Conservation (phyloP, 2,888 invertebrate genomes). For the Cheilosia pagana region DNA sequence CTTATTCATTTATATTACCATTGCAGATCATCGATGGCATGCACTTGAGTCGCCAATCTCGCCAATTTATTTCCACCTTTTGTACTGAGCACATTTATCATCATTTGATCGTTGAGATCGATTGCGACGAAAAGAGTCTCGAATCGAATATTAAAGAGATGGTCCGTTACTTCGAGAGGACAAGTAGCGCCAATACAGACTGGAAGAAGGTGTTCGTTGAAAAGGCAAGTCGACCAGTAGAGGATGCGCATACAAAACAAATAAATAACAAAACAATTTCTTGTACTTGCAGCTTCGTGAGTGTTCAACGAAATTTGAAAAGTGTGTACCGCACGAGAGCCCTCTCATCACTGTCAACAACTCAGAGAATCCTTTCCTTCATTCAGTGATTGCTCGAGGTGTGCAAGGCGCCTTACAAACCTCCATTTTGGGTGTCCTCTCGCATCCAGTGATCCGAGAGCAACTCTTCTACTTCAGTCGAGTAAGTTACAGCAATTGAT, state of each 20-base stretch:
- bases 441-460: constrained; percentile 92
- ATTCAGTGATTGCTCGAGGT: constrained; percentile 77
- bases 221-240: constrained; percentile 53
- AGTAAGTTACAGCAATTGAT: constrained; percentile 85
- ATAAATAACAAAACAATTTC: background rate
- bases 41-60: constrained; percentile 92
- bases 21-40: constrained; percentile 95
- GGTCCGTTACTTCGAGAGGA: constrained; percentile 76
- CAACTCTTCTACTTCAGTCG: constrained; percentile 95
- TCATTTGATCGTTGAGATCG: constrained; percentile 95
- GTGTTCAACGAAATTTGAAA: constrained; percentile 74
- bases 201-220: constrained; percentile 76
- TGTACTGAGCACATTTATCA: constrained; percentile 91
- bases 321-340: constrained; percentile 77
- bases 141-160: constrained; percentile 86
- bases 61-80: constrained; percentile 90
- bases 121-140: constrained; percentile 89
- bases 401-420: constrained; percentile 78
- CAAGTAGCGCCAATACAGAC: constrained; percentile 74
- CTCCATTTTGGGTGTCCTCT: constrained; percentile 90
- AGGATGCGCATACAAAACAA: too few relatives aligned
- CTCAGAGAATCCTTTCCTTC: constrained; percentile 77
- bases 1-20: background rate
- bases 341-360: constrained; percentile 77
- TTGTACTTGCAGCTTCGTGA: constrained; percentile 56